Conservation (phyloP, 2,113 vertebrate genomes). For the Struthio camelus region DNA sequence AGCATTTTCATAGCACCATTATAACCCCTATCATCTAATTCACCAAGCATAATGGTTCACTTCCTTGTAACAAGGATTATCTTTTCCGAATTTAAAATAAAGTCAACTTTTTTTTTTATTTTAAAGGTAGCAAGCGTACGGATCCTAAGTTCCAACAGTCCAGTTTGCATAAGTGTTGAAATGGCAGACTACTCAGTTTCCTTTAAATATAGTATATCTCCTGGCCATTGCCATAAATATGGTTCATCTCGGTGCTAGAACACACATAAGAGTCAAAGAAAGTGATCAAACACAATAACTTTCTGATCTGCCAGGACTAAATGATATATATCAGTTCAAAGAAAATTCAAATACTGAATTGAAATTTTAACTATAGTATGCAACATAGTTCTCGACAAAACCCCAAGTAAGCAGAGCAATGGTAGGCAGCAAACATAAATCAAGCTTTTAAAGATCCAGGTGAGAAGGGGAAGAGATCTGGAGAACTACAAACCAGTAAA, state of each 20-base stretch:
- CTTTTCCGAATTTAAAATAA: no score
- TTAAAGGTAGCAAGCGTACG: no score
- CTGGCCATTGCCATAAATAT: neutral
- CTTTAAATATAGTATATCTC: neutral
- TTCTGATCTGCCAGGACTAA: neutral
- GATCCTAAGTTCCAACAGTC: no score
- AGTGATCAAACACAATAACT: neutral
- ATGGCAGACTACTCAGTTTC: neutral
- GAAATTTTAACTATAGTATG: neutral
- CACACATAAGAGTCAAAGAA: neutral
- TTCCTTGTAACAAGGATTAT: no score
- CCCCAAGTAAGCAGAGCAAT: neutral
- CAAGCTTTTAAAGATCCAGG: neutral
- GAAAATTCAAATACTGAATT: neutral
- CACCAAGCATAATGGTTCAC: no score
- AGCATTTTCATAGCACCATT: no score
- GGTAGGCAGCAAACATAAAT: neutral
- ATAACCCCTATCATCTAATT: no score
- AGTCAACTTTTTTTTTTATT: no score
- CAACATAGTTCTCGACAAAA: neutral
- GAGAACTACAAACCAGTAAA: neutral
- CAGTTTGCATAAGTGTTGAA: neutral
- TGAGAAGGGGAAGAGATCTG: neutral
- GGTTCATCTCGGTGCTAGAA: neutral
- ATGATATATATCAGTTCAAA: neutral